Percentiles rank a stretch among this genome's conserved stretches.
Evolutionary conservation across 2,888 invertebrate genomes (phyloP).

Genomic region (Salticus scenicus): DNA sequence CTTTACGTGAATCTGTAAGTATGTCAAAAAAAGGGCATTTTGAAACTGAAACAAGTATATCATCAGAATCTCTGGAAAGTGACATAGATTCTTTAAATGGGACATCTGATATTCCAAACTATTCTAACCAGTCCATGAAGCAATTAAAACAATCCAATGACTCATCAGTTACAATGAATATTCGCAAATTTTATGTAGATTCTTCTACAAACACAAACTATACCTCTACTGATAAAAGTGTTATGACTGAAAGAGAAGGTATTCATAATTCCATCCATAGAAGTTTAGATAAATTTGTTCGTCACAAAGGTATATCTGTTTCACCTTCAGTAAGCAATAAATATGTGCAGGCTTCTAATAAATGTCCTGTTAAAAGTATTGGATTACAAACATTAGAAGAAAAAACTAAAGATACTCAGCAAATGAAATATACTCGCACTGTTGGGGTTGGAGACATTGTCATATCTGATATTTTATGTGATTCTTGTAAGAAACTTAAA

Average conservation of each 20-base stretch:
- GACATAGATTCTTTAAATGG: conserved; percentile 48
- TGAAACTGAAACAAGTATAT: conserved; percentile 44
- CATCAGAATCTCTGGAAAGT: conserved; percentile 63
- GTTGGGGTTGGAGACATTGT: conserved; percentile 26
- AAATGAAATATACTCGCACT: not conserved
- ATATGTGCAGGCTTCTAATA: conserved; percentile 38
- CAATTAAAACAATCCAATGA: not conserved
- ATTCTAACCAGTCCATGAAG: not conserved
- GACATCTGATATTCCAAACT: conserved; percentile 15
- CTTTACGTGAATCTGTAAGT: conserved; percentile 16
- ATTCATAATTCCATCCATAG: not conserved
- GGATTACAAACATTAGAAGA: conserved; percentile 16
- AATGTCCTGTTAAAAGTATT: conserved; percentile 23
- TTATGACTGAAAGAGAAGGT: conserved; percentile 28
- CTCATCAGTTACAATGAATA: not conserved
- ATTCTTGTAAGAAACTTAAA: conserved; percentile 33
- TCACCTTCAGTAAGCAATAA: conserved; percentile 30
- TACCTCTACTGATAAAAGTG: conserved; percentile 35
- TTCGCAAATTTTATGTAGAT: conserved; percentile 14
- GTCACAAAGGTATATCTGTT: conserved; percentile 22
- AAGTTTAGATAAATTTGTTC: conserved; percentile 3
- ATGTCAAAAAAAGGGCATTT: conserved; percentile 17
- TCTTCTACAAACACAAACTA: conserved; percentile 41
- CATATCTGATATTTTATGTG: conserved; percentile 30
- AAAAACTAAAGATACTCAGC: not conserved